Percentiles rank a stretch among this genome's conserved stretches.
phyloP scores from a whole-genome alignment of 2,888 invertebrate genomes.

The Eumacrocentrus americanus region DNA sequence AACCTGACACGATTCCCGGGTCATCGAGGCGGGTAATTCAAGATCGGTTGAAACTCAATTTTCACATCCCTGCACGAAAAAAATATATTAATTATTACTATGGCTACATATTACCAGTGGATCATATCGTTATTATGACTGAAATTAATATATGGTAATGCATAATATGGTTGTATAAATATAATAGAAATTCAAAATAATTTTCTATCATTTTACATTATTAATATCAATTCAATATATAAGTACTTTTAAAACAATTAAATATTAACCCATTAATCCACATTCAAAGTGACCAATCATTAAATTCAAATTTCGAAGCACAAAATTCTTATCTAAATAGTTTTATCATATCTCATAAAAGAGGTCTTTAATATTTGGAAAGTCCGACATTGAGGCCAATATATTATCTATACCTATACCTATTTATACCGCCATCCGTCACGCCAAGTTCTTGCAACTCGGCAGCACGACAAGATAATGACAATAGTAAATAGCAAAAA shows the following conservation, averaged over 20 bases:
- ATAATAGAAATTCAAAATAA: no score
- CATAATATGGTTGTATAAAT: background rate
- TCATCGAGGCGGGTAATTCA: slow-evolving; percentile 47
- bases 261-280: slow-evolving; percentile 2
- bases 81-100: background rate
- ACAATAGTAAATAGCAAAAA: background rate
- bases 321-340: no score
- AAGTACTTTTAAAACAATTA: no score
- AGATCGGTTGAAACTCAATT: slow-evolving; percentile 45
- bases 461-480: background rate
- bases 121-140: no score
- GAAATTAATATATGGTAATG: no score
- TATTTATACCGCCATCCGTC: background rate
- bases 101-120: no score
- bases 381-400: background rate
- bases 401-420: background rate
- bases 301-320: no score
- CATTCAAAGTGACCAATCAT: no score
- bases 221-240: no score
- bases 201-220: no score
- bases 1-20: slow-evolving; percentile 42
- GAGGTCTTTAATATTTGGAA: no score
- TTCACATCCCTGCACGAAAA: slow-evolving; percentile 31
- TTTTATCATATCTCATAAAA: no score
- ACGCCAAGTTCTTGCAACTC: background rate